Conservation (phyloP, 1,140 invertebrate species). For the Drosophila repletoides region DNA sequence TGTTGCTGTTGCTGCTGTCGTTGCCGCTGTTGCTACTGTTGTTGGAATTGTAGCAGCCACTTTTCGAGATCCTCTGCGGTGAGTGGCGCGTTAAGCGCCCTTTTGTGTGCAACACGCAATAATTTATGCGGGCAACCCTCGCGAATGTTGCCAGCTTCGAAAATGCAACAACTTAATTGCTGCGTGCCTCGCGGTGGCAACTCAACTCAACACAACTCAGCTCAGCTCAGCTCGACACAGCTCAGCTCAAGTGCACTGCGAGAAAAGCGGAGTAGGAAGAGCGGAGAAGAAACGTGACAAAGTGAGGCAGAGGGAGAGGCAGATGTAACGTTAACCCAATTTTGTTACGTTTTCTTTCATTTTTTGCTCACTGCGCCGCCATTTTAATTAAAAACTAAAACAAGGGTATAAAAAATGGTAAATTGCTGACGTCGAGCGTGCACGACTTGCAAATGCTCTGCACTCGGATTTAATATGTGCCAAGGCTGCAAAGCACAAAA, state of each 20-base stretch:
- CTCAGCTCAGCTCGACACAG: no score
- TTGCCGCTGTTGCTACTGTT: slow-evolving; percentile 4
- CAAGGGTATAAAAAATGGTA: no score
- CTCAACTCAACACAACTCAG: no score
- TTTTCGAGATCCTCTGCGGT: slow-evolving; percentile 46
- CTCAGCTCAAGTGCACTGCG: slow-evolving; percentile 36
- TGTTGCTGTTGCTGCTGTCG: slow-evolving; percentile 21
- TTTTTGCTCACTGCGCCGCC: slow-evolving; percentile 28
- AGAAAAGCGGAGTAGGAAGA: slow-evolving; percentile 5
- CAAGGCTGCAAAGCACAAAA: no score
- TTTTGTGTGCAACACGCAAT: slow-evolving; percentile 73
- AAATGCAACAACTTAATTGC: slow-evolving; percentile 78
- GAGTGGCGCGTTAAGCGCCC: slow-evolving; percentile 60
- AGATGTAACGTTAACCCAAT: slow-evolving; percentile 57
- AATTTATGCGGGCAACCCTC: slow-evolving; percentile 65
- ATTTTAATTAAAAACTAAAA: slow-evolving; percentile 75
- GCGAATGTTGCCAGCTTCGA: slow-evolving; percentile 21
- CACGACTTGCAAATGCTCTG: no score
- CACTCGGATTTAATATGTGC: no score
- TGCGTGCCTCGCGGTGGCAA: slow-evolving; percentile 39
- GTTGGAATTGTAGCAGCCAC: slow-evolving; percentile 47
- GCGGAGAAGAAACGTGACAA: neutral
- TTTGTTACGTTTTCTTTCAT: slow-evolving; percentile 38
- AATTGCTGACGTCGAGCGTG: no score
- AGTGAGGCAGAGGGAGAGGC: neutral